Percentiles rank a stretch among this genome's conserved stretches.
phyloP scores from a whole-genome alignment of 2,888 invertebrate species.

The Nezara viridula region DNA sequence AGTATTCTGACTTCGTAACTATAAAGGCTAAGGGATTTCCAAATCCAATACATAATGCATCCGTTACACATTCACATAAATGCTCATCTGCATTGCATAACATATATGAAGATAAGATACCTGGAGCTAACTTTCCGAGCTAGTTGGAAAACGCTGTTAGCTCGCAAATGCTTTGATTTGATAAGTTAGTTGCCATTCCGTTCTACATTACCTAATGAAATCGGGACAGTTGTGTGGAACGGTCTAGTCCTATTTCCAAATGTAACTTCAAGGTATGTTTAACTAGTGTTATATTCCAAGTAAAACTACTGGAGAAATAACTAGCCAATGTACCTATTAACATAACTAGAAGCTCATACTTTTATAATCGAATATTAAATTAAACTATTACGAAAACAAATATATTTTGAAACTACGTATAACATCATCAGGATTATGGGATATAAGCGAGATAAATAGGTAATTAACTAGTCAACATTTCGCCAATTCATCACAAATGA shows the following conservation, averaged over 20 bases:
- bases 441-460: no score
- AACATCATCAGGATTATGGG: no score
- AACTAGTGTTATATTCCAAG: no score
- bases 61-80: neutral
- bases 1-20: neutral
- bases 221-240: neutral
- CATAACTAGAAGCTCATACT: no score
- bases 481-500: no score
- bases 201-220: neutral
- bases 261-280: neutral
- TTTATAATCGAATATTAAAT: no score
- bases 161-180: neutral
- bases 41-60: neutral
- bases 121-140: neutral
- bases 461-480: no score
- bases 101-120: slow-evolving; percentile 12
- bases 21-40: neutral
- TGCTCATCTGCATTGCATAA: slow-evolving; percentile 5
- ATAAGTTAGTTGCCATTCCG: neutral
- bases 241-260: neutral
- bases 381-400: no score
- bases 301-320: no score
- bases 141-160: slow-evolving; percentile 2
- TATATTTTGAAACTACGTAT: no score
- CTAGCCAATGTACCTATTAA: no score